phyloP scores from a whole-genome alignment of 1,140 invertebrate genomes.

The Chlorops oryzae region DNA sequence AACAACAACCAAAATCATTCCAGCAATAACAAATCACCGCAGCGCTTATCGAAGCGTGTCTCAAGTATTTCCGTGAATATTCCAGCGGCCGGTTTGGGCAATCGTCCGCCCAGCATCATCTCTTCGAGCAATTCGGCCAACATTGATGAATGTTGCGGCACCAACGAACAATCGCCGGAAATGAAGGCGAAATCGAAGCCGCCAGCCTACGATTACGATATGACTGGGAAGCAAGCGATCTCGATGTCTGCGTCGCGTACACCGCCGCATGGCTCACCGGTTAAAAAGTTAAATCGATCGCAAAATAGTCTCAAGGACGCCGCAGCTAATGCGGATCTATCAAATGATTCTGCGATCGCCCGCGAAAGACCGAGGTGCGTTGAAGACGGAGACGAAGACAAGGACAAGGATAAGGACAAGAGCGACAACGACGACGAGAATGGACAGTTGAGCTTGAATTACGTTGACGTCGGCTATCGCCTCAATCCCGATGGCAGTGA shows the following conservation, averaged over 20 bases:
- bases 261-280: background rate
- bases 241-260: constrained; percentile 1
- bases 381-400: background rate
- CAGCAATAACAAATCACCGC: constrained; percentile 25
- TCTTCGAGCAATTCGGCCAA: constrained; percentile 39
- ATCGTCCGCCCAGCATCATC: constrained; percentile 51
- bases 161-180: constrained; percentile 59
- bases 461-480: constrained; percentile 46
- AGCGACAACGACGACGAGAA: too few relatives aligned
- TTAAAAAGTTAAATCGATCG: constrained; percentile 11
- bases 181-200: constrained; percentile 57
- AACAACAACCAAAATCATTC: constrained; percentile 13
- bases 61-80: constrained; percentile 53
- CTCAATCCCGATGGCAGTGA: constrained; percentile 47
- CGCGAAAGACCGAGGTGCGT: too few relatives aligned
- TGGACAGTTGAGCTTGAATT: constrained; percentile 31
- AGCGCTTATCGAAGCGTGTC: constrained; percentile 31
- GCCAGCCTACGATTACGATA: constrained; percentile 36
- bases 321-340: too few relatives aligned
- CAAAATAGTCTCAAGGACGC: background rate
- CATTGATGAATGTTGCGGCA: constrained; percentile 58
- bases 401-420: constrained; percentile 3
- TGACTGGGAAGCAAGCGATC: constrained; percentile 20
- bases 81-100: constrained; percentile 57
- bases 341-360: too few relatives aligned